Evolutionary conservation across 1,140 invertebrate genomes (phyloP), one percentile per base, ranked within the genome.

Genomic region (Philopotamus ludificatus): DNA sequence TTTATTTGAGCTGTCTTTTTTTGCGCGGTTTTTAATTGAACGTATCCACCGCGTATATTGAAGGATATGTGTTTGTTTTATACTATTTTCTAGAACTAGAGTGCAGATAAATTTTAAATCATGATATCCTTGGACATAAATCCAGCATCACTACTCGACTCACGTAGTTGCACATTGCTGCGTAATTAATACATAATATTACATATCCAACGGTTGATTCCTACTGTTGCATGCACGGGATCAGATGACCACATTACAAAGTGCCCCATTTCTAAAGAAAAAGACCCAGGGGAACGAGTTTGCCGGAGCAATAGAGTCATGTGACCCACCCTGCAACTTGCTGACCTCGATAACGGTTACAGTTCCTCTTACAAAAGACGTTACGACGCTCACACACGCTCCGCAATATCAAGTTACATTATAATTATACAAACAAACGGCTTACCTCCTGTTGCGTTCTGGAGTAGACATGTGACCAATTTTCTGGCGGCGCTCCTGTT

Each of bases 401-500:
- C n/a, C 18, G 49, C 49, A 4, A 12, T 12, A 34, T 12, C 28
- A 7, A 7, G 8, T 49, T 21, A 21, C n/a, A n/a, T 4, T 12
- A 51, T 51, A 51, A 18, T 51, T 22, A n/a, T n/a, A n/a, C n/a
- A n/a, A 55, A 55, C 25, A 34, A 22, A 16, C 16, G 4, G 41
- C 54, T 42, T 45, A 71, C 70, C 62, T 44, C 26, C 62, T 51
- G 59, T 20, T 3, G 60, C 70, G 39, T 62, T 67, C 28, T 69
- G 66, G n/a, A 71, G 26, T n/a, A 71, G 41, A 34, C 55, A 71
- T 12, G 28, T 59, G 8, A 65, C 58, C 42, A 71, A 25, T 41
- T 66, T 71, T 20, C 70, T 71, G 3, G 66, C 70, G 0, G 66
- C 70, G 47, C 70, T 71, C 21, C 60, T 71, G 22, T 71, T 68